A percentile compares a stretch with the other conserved stretches of the same genome.
phyloP scores from a whole-genome alignment of 2,888 invertebrate species.

The Metellina segmentata region DNA sequence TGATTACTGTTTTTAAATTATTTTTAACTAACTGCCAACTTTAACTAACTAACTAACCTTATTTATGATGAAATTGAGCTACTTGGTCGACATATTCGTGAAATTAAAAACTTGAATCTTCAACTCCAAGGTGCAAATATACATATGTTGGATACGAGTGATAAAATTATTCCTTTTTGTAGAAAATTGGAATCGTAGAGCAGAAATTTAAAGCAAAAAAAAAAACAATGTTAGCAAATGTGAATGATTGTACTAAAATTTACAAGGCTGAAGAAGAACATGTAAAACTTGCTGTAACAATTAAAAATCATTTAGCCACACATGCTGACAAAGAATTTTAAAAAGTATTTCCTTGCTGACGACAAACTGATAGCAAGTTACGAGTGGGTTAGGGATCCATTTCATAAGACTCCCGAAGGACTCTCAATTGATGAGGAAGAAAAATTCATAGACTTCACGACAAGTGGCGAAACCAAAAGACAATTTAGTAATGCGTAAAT shows the following conservation, averaged over 20 bases:
- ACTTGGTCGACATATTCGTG: too few relatives aligned
- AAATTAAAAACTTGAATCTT: too few relatives aligned
- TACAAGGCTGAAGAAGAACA: constrained; percentile 17
- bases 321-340: too few relatives aligned
- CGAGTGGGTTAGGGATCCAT: neutral
- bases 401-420: neutral
- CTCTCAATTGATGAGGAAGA: too few relatives aligned
- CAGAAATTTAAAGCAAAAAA: constrained; percentile 39
- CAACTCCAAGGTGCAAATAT: neutral
- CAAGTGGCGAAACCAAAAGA: constrained; percentile 8
- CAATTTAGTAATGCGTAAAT: neutral
- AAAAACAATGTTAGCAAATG: neutral
- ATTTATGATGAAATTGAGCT: too few relatives aligned
- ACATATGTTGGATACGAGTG: constrained; percentile 17
- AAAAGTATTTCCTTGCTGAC: constrained; percentile 11
- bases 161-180: constrained; percentile 38
- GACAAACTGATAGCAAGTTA: neutral
- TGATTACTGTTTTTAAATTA: too few relatives aligned
- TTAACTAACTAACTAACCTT: too few relatives aligned
- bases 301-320: too few relatives aligned
- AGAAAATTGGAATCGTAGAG: constrained; percentile 38
- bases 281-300: constrained; percentile 4
- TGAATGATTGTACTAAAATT: neutral
- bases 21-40: too few relatives aligned
- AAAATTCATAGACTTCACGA: neutral